Conservation (phyloP, 2,888 invertebrate genomes). For the Smittia sp. region DNA sequence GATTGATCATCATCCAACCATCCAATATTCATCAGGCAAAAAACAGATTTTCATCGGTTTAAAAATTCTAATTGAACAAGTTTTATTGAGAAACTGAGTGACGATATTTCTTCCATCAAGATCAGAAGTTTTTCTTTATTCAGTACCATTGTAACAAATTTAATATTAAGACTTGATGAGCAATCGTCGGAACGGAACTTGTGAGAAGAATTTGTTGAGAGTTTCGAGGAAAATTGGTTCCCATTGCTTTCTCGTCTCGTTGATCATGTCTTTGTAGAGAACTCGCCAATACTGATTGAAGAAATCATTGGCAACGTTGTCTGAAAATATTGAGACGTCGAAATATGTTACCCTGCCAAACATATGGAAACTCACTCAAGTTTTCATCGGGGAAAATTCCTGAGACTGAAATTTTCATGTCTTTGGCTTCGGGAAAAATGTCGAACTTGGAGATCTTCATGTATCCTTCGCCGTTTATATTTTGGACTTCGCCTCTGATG, state of each 20-base stretch:
- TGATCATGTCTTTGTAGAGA: conserved; percentile 56
- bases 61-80: too few species aligned
- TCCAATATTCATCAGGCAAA: too few species aligned
- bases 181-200: conserved; percentile 50
- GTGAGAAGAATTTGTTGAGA: conserved; percentile 49
- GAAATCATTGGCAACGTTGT: conserved; percentile 53
- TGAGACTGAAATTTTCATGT: conserved; percentile 60
- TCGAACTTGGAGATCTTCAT: conserved; percentile 60
- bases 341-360: neutral
- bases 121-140: too few species aligned
- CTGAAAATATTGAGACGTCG: conserved; percentile 47
- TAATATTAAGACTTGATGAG: conserved; percentile 42
- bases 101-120: too few species aligned
- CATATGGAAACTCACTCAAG: conserved; percentile 59
- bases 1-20: too few species aligned
- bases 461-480: conserved; percentile 57
- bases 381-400: conserved; percentile 63
- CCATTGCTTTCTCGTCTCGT: conserved; percentile 51
- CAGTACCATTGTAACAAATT: too few species aligned
- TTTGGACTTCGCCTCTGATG: conserved; percentile 57
- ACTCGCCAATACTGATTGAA: conserved; percentile 60
- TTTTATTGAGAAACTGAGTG: too few species aligned
- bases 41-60: too few species aligned
- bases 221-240: conserved; percentile 49
- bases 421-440: conserved; percentile 63